Conservation (phyloP, 2,113 vertebrate genomes). For the Tachycineta bicolor region DNA sequence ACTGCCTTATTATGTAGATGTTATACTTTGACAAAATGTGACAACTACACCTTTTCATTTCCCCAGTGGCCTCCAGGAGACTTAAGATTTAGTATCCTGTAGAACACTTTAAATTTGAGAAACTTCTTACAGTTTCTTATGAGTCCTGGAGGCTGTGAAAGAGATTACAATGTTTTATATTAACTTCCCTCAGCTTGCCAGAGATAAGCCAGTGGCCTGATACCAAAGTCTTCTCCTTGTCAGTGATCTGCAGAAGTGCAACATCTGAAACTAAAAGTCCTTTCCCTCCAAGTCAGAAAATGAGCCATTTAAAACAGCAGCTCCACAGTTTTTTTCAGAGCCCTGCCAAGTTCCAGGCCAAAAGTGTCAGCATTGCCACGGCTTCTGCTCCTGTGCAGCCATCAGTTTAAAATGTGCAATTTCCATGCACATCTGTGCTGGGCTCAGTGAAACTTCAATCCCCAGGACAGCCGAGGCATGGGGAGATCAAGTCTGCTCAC, state of each 20-base stretch:
- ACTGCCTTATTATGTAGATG: constrained; percentile 45
- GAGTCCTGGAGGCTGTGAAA: constrained; percentile 68
- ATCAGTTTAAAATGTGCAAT: constrained; percentile 70
- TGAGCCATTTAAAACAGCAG: constrained; percentile 28
- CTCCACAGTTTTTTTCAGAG: background rate
- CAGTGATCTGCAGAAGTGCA: constrained; percentile 40
- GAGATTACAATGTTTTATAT: constrained; percentile 60
- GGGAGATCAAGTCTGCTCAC: constrained; percentile 67
- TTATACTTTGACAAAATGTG: constrained; percentile 58
- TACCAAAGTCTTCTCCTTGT: constrained; percentile 35
- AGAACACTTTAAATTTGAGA: constrained; percentile 45
- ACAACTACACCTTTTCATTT: constrained; percentile 70
- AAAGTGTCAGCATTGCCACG: constrained; percentile 52
- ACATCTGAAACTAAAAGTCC: constrained; percentile 6
- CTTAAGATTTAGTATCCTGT: constrained; percentile 64
- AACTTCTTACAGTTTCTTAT: constrained; percentile 67
- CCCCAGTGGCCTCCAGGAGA: constrained; percentile 62
- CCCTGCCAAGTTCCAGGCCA: constrained; percentile 44
- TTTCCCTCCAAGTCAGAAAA: constrained; percentile 47
- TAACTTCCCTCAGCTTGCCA: constrained; percentile 43
- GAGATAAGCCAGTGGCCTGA: constrained; percentile 41
- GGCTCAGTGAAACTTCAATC: constrained; percentile 52
- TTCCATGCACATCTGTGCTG: constrained; percentile 70
- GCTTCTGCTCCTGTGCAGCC: constrained; percentile 67
- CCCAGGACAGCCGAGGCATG: constrained; percentile 58